Evolutionary conservation across 1,140 invertebrate genomes (phyloP).

Genomic region (Nephotettix cincticeps): DNA sequence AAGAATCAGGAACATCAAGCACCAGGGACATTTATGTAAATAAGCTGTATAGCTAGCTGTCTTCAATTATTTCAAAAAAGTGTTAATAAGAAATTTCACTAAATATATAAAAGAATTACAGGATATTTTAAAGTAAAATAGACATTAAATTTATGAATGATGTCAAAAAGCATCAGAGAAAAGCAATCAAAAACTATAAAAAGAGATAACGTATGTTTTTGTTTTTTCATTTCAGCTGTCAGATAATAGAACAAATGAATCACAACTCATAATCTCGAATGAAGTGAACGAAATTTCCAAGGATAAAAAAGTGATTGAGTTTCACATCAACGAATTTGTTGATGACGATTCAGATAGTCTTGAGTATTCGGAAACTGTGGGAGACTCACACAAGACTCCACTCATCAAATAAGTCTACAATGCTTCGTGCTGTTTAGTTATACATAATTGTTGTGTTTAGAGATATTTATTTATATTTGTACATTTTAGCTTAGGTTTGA

Average conservation of each 20-base stretch:
- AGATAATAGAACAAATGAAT: too few relatives aligned
- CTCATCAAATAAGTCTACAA: not conserved
- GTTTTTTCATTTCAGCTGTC: not conserved
- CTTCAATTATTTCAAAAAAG: too few relatives aligned
- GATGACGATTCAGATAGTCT: not conserved
- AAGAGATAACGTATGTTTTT: too few relatives aligned
- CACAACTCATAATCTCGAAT: not conserved
- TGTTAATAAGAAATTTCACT: too few relatives aligned
- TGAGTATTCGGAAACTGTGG: slow-evolving; percentile 2
- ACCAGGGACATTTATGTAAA: too few relatives aligned
- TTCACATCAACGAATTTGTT: not conserved
- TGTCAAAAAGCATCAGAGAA: too few relatives aligned
- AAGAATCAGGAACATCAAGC: too few relatives aligned
- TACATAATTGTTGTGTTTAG: slow-evolving; percentile 14
- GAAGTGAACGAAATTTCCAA: not conserved
- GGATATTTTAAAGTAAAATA: too few relatives aligned
- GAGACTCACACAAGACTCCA: slow-evolving; percentile 7
- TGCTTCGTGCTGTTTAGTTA: not conserved
- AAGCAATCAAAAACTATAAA: too few relatives aligned
- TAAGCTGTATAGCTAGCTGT: too few relatives aligned
- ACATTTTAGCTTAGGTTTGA: slow-evolving; percentile 2
- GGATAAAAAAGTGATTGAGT: not conserved
- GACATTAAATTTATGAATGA: too few relatives aligned
- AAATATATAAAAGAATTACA: too few relatives aligned
- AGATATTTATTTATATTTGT: slow-evolving; percentile 15